These are phyloP conservation scores for Lithodes maja DNA, from an alignment of 2,888 invertebrate genomes.

Conservation along the genomic window DNA sequence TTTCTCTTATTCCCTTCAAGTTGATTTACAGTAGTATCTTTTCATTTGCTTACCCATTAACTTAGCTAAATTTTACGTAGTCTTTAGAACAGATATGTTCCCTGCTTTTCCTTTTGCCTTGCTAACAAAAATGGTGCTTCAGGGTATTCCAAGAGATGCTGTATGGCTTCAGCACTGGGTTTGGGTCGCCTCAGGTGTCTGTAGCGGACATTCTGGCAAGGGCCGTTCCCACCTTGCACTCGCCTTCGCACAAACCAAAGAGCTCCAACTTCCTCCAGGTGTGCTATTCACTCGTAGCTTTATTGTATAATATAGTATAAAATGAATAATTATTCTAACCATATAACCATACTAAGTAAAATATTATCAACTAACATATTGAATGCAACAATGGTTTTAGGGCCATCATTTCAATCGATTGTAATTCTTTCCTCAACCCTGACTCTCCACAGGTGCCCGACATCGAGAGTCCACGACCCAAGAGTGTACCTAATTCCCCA, in stretches of 20 bases:
- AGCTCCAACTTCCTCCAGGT: slow-evolving; percentile 93
- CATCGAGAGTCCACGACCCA: slow-evolving; percentile 78
- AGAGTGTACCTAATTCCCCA: slow-evolving; percentile 94
- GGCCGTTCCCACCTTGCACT: slow-evolving; percentile 89
- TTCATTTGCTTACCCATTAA: background rate
- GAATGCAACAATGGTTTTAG: no score
- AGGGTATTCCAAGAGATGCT: slow-evolving; percentile 96
- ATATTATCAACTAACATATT: no score
- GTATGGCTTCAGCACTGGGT: slow-evolving; percentile 94
- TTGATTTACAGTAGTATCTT: background rate
- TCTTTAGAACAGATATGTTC: background rate
- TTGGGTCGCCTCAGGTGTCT: slow-evolving; percentile 92
- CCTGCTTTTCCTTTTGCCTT: background rate
- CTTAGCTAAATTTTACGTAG: background rate
- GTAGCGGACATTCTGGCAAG: slow-evolving; percentile 90
- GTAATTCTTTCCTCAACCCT: no score
- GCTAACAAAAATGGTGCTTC: slow-evolving; percentile 61
- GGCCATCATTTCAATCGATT: no score
- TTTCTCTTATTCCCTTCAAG: background rate
- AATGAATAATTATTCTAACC: no score
- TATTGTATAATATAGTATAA: background rate
- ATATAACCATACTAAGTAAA: no score
- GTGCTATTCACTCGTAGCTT: background rate
- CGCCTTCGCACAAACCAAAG: slow-evolving; percentile 85
- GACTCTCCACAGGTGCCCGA: slow-evolving; percentile 71